Evolutionary conservation across 2,888 invertebrate genomes (phyloP).

Genomic region (Lithodes maja): DNA sequence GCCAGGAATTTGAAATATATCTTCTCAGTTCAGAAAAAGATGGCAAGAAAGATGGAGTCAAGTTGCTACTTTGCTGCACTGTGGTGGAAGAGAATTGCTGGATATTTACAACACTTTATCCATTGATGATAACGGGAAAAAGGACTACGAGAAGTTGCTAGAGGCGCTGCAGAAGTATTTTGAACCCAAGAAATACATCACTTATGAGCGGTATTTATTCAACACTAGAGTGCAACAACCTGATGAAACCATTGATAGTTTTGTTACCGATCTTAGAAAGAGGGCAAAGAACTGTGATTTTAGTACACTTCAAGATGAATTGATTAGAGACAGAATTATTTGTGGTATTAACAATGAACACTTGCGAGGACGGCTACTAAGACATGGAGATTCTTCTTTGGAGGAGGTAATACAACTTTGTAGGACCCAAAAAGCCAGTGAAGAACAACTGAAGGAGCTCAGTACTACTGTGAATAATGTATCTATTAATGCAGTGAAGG

Average conservation of each 20-base stretch:
- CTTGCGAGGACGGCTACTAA: neutral
- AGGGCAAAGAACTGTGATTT: neutral
- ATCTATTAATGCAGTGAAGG: neutral
- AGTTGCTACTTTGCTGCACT: neutral
- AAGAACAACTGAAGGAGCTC: slow-evolving; percentile 9
- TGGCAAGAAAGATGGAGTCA: neutral
- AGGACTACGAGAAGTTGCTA: neutral
- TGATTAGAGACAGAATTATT: slow-evolving; percentile 18
- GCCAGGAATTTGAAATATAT: neutral
- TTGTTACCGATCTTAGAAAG: neutral
- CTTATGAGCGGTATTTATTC: neutral
- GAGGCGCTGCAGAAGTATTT: neutral
- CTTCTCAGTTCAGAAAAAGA: slow-evolving; percentile 6
- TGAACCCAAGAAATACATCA: neutral
- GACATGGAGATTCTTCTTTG: neutral
- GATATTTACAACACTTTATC: neutral
- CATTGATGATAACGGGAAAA: neutral
- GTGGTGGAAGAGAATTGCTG: neutral
- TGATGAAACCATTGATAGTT: neutral
- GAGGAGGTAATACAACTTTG: neutral
- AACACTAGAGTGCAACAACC: slow-evolving; percentile 18
- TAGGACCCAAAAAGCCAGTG: neutral
- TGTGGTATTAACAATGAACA: neutral
- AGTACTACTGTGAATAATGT: neutral
- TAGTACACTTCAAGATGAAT: slow-evolving; percentile 8